Percentiles rank a stretch among this genome's conserved stretches.
Evolutionary conservation across 2,113 vertebrate species (phyloP).

Genomic region (Rutilus rutilus): DNA sequence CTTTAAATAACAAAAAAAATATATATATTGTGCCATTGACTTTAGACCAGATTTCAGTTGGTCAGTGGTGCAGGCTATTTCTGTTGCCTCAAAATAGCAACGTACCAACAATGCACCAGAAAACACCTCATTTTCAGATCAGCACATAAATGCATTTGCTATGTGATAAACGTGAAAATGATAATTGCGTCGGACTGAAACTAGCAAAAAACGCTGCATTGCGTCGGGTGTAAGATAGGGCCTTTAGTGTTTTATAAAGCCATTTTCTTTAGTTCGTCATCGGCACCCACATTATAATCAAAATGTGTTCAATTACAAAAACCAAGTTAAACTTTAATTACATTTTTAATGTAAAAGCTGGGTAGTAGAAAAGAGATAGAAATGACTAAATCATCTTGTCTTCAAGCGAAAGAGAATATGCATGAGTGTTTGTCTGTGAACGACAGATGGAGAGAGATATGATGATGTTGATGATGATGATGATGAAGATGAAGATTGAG

Average conservation of each 20-base stretch:
- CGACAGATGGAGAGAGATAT: not conserved
- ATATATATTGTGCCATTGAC: no score
- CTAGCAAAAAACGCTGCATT: no score
- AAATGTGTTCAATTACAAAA: not conserved
- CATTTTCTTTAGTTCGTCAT: not conserved
- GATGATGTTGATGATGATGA: constrained; percentile 3
- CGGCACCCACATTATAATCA: not conserved
- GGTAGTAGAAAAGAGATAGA: not conserved
- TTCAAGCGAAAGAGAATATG: constrained; percentile 1
- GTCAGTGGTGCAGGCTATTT: no score
- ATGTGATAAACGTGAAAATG: no score
- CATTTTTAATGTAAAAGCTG: not conserved
- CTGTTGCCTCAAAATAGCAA: no score
- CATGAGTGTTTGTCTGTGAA: not conserved
- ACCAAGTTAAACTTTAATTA: not conserved
- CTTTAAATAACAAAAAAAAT: no score
- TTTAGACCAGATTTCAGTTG: no score
- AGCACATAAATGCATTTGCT: no score
- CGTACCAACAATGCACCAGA: no score
- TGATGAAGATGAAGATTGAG: constrained; percentile 25
- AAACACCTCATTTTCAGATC: no score
- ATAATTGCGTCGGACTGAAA: no score
- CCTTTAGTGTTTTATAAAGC: not conserved
- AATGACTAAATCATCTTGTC: not conserved
- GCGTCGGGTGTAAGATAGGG: no score